Conservation (phyloP, 1,140 invertebrate genomes). For the Triops longicaudatus region DNA sequence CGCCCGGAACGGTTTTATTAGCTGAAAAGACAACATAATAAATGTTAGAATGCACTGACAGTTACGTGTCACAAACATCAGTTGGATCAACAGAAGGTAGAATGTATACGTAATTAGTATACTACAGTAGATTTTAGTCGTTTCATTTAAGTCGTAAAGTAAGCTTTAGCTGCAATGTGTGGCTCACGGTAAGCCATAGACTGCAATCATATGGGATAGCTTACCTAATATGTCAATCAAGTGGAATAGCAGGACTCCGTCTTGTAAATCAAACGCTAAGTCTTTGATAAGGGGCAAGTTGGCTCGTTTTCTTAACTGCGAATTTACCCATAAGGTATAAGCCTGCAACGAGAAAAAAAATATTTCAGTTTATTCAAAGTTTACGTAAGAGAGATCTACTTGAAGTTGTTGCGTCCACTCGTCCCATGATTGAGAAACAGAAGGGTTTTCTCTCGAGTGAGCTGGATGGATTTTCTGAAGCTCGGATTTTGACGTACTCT, state of each 20-base stretch:
- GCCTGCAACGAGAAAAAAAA: conserved; percentile 36
- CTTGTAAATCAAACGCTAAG: conserved; percentile 41
- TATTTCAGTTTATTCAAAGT: background rate
- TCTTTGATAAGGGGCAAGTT: conserved; percentile 39
- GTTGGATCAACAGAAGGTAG: too few species aligned
- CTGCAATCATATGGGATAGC: too few species aligned
- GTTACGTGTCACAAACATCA: conserved; percentile 9
- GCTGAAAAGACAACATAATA: conserved; percentile 34
- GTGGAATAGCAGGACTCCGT: conserved; percentile 41
- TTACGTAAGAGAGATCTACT: conserved; percentile 23
- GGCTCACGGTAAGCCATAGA: too few species aligned
- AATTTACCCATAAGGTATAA: conserved; percentile 44
- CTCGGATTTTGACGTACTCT: background rate
- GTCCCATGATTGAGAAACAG: conserved; percentile 34
- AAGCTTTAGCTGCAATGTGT: too few species aligned
- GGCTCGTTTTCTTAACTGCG: conserved; percentile 41
- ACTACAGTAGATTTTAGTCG: too few species aligned
- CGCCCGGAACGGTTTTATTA: conserved; percentile 38
- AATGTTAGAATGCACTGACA: too few species aligned
- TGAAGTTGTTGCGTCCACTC: conserved; percentile 37
- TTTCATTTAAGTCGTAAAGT: too few species aligned
- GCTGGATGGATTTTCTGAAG: background rate
- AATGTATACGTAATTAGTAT: too few species aligned
- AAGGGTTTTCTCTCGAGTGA: background rate
- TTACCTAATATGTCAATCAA: conserved; percentile 44